Percentiles rank a stretch among this genome's conserved stretches.
These are phyloP conservation scores for Beaufortia kweichowensis DNA, from an alignment of 2,113 vertebrate genomes.

Conservation along the genomic window DNA sequence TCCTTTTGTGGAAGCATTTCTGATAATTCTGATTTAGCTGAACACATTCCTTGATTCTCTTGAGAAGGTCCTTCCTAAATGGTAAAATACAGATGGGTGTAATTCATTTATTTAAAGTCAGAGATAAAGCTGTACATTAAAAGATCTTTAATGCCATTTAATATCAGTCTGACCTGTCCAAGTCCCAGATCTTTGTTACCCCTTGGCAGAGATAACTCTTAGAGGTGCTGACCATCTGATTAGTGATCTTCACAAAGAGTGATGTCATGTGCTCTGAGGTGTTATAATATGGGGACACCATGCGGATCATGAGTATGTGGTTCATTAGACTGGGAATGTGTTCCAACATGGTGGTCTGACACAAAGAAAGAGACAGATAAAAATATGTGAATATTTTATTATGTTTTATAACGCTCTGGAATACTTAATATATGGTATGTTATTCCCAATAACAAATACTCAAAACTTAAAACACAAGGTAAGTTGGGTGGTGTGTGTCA, in stretches of 20 bases:
- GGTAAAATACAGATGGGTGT: conserved; percentile 4
- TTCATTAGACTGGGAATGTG: conserved; percentile 77
- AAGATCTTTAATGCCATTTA: background rate
- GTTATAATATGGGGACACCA: conserved; percentile 77
- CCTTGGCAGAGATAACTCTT: conserved; percentile 72
- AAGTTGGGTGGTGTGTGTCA: too few relatives aligned
- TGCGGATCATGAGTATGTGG: conserved; percentile 76
- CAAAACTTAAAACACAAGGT: too few relatives aligned
- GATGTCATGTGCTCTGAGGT: conserved; percentile 80
- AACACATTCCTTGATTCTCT: conserved; percentile 73
- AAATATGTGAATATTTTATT: background rate
- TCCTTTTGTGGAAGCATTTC: conserved; percentile 72
- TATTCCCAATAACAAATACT: too few relatives aligned
- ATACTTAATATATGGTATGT: too few relatives aligned
- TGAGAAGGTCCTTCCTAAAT: conserved; percentile 73
- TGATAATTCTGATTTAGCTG: conserved; percentile 75
- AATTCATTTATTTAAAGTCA: background rate
- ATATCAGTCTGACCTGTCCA: conserved; percentile 70
- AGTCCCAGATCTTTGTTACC: conserved; percentile 78
- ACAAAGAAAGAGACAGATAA: background rate
- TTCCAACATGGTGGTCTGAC: conserved; percentile 69
- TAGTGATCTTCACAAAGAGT: conserved; percentile 84
- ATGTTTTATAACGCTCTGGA: too few relatives aligned
- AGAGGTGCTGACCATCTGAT: conserved; percentile 81
- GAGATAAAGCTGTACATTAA: background rate